phyloP scores from a whole-genome alignment of 2,113 vertebrate genomes.

The Pheucticus melanocephalus region DNA sequence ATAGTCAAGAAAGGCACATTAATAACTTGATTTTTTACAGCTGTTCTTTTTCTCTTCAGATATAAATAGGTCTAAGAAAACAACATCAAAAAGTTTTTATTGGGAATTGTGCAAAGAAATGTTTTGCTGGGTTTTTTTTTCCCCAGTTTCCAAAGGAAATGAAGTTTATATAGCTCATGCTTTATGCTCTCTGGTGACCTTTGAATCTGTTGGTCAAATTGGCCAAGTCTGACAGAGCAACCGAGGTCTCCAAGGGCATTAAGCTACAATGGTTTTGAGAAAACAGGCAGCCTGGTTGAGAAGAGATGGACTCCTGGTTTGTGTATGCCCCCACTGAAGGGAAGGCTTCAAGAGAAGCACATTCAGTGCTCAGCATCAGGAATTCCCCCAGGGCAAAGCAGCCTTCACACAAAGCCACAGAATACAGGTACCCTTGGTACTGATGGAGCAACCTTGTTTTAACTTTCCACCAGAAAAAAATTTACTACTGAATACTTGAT shows the following conservation, averaged over 20 bases:
- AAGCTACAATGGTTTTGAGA: neutral
- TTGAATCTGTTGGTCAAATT: conserved; percentile 27
- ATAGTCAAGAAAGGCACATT: conserved; percentile 10
- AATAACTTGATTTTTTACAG: conserved; percentile 47
- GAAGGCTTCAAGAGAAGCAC: neutral
- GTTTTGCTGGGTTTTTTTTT: neutral
- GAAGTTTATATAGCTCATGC: conserved; percentile 12
- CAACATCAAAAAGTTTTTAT: conserved; percentile 40
- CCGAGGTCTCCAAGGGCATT: neutral
- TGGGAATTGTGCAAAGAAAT: conserved; percentile 35
- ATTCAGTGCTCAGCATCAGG: neutral
- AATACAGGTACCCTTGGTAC: neutral
- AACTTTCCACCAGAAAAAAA: neutral
- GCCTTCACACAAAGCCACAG: neutral
- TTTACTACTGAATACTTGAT: neutral
- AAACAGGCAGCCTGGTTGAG: neutral
- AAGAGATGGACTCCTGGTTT: neutral
- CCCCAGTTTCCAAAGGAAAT: conserved; percentile 40
- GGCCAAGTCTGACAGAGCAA: neutral
- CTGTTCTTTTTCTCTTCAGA: conserved; percentile 31
- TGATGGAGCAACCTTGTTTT: neutral
- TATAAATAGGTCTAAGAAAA: conserved; percentile 43
- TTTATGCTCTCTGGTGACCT: conserved; percentile 29
- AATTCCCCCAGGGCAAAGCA: neutral
- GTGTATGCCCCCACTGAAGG: neutral